Percentiles rank a stretch among this genome's conserved stretches.
Evolutionary conservation across 2,797 vertebrate species (phyloP).

Genomic region (Graptemys geographica): DNA sequence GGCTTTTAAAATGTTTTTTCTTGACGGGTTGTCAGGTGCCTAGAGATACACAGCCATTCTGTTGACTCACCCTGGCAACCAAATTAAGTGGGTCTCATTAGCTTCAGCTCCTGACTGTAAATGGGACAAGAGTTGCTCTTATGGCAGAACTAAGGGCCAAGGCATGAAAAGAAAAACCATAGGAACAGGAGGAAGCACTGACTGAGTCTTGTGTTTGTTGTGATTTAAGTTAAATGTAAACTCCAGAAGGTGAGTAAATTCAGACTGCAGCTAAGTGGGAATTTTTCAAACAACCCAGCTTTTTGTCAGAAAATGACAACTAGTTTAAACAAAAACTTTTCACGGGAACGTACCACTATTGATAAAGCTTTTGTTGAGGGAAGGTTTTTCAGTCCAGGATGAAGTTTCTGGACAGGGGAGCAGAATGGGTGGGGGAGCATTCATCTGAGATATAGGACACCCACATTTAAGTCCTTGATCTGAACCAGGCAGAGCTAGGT

Average conservation of each 20-base stretch:
- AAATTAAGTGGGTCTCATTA: neutral
- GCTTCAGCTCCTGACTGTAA: neutral
- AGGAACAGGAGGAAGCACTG: neutral
- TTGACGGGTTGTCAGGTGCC: neutral
- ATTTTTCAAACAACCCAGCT: neutral
- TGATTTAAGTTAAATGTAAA: neutral
- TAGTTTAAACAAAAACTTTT: neutral
- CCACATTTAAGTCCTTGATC: neutral
- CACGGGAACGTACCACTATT: neutral
- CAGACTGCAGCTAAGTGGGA: neutral
- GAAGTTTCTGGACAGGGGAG: neutral
- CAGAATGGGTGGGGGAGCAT: neutral
- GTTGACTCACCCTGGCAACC: neutral
- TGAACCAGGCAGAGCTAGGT: neutral
- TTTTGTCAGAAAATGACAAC: neutral
- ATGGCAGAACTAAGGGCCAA: neutral
- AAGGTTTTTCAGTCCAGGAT: neutral
- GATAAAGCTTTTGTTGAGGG: neutral
- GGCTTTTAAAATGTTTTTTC: neutral
- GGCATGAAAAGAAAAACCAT: neutral
- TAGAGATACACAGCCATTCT: neutral
- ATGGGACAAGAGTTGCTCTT: neutral
- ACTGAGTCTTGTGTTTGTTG: neutral
- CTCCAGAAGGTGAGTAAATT: neutral
- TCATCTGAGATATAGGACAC: neutral